These are phyloP conservation scores for Drosophila kuntzei DNA, from an alignment of 2,888 invertebrate genomes.

Conservation along the genomic window DNA sequence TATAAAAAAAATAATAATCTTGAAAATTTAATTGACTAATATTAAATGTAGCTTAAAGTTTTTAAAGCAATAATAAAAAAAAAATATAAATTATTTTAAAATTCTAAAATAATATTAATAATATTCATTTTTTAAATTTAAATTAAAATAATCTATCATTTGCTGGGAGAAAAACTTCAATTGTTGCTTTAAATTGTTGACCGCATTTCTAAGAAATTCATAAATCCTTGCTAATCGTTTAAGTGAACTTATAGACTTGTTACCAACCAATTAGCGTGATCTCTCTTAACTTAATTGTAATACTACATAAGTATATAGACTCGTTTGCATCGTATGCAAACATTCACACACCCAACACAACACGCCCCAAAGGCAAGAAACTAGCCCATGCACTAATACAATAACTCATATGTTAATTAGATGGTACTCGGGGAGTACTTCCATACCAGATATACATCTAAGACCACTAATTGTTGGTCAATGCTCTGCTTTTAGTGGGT, in stretches of 20 bases:
- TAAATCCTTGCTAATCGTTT: slow-evolving; percentile 37
- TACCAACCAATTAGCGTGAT: slow-evolving; percentile 45
- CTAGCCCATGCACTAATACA: slow-evolving; percentile 15
- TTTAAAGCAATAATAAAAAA: no score
- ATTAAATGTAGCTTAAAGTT: no score
- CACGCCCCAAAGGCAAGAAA: slow-evolving; percentile 37
- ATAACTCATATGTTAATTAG: slow-evolving; percentile 69
- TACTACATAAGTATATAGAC: slow-evolving; percentile 23
- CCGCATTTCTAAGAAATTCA: slow-evolving; percentile 13
- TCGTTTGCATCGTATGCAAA: slow-evolving; percentile 38
- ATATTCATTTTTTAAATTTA: no score
- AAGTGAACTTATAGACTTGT: slow-evolving; percentile 19
- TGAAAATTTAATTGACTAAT: no score
- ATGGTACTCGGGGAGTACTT: slow-evolving; percentile 41
- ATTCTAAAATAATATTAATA: no score
- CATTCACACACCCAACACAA: slow-evolving; percentile 54
- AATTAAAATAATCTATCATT: no score
- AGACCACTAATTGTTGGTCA: slow-evolving; percentile 74
- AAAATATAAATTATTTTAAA: no score
- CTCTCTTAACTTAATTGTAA: slow-evolving; percentile 51
- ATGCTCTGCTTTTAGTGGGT: slow-evolving; percentile 65
- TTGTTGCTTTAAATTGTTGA: no score
- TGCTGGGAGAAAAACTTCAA: no score
- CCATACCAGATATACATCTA: slow-evolving; percentile 57
- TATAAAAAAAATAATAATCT: no score